Evolutionary conservation across 2,888 invertebrate genomes (phyloP).

Genomic region (Melolontha melolontha): DNA sequence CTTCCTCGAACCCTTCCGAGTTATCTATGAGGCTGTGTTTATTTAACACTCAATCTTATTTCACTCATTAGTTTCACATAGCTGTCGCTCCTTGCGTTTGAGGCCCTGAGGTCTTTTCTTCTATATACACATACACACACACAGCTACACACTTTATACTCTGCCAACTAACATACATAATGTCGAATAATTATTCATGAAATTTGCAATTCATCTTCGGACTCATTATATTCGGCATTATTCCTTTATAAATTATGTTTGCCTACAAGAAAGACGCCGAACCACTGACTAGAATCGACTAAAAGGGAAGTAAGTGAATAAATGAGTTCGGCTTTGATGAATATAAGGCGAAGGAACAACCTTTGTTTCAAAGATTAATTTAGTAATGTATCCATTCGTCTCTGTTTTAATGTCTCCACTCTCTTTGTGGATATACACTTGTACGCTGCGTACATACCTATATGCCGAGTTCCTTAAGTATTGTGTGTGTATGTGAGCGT

Average conservation of each 20-base stretch:
- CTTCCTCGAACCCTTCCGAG: no score
- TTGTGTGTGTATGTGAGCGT: no score
- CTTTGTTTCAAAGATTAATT: conserved; percentile 66
- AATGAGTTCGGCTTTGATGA: conserved; percentile 64
- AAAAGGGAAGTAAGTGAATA: conserved; percentile 63
- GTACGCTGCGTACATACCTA: no score
- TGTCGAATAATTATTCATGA: conserved; percentile 45
- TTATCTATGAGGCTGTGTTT: no score
- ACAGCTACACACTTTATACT: background rate
- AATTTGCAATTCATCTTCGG: conserved; percentile 44
- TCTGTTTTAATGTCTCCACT: conserved; percentile 56
- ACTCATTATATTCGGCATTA: conserved; percentile 42
- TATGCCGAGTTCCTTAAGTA: no score
- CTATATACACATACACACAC: background rate
- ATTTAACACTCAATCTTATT: conserved; percentile 1
- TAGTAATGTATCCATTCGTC: conserved; percentile 65
- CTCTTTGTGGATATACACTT: background rate
- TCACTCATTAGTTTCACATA: background rate
- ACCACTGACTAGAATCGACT: conserved; percentile 39
- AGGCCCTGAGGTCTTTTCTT: background rate
- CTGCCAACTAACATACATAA: conserved; percentile 11
- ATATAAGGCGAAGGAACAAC: conserved; percentile 61
- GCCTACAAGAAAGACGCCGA: conserved; percentile 27
- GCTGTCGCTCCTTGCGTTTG: background rate
- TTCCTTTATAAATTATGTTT: conserved; percentile 43